Base-by-base conservation (phyloP, 2,797 vertebrate genomes). In the Myotis vivesi region DNA sequence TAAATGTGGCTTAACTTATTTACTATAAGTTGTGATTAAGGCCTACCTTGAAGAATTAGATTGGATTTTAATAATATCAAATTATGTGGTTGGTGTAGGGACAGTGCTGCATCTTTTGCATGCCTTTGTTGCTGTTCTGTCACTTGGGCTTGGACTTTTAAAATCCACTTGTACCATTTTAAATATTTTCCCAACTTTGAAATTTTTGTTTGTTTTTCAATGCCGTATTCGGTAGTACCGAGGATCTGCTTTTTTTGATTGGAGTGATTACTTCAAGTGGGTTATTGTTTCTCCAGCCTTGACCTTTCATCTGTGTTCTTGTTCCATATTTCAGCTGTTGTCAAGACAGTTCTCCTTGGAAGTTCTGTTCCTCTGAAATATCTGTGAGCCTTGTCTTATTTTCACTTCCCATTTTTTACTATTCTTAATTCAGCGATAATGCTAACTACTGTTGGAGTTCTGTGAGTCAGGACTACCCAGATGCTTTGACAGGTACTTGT, bases 301-400 rank as follows among this genome's bases (percentile, higher is more conserved):
- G 75, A 33, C 86, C 10, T 66, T 57, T 92, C 36, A 73, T 64
- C 55, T 83, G 62, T 91, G n/a, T 86, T 92, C n/a, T 81, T 93
- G 72, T 83, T 87, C 36, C n/a, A 2, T 75, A n/a, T 87, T 87
- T 81, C 30, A 90, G n/a, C 44, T 80, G 30, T 25, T 72, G 33
- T 93, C 81, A 7, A 71, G 90, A 64, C 38, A 73, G 49, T 71
- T 93, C 59, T 36, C 4, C 17, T 81, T 89, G 84, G 75, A 86
- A 83, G 62, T 82, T 86, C 23, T 51, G 46, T 92, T 87, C 6
- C 23, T 92, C 46, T 76, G 36, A 87, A 80, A 33, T 84, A 46
- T 62, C 33, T 80, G 22, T 76, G 77, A 66, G 22, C 20, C 28
- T 87, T 86, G 22, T 53, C 20, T 82, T 85, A 51, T 64, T 57